Evolutionary conservation across 2,888 invertebrate species (phyloP).

Genomic region (Branchellion lobata): DNA sequence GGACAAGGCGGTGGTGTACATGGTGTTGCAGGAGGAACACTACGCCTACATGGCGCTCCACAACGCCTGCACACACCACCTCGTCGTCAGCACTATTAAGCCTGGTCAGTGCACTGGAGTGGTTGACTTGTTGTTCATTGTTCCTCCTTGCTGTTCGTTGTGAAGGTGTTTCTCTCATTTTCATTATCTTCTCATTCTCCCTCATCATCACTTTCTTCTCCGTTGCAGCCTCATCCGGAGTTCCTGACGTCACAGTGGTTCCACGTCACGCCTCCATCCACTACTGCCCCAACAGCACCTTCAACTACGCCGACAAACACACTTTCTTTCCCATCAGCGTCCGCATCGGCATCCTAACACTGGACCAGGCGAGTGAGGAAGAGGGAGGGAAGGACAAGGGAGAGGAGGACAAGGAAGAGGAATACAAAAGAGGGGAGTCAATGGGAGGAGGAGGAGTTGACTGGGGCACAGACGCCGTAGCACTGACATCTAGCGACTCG

Average conservation of each 20-base stretch:
- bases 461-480: not conserved
- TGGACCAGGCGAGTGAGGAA: not conserved
- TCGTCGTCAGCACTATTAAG: constrained; percentile 62
- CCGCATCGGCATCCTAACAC: not conserved
- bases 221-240: no score
- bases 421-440: no score
- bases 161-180: constrained; percentile 60
- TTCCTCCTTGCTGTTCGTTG: constrained; percentile 56
- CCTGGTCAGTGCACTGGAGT: not conserved
- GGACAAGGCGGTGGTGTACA: constrained; percentile 44
- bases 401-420: no score
- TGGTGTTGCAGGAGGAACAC: constrained; percentile 44
- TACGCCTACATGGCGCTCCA: constrained; percentile 65
- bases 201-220: no score
- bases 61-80: constrained; percentile 69
- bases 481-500: not conserved
- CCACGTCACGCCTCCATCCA: not conserved
- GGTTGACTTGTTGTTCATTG: not conserved
- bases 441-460: not conserved
- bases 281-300: not conserved
- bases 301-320: not conserved
- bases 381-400: not conserved
- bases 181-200: no score
- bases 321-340: not conserved
- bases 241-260: not conserved